phyloP scores from a whole-genome alignment of 1,140 invertebrate genomes.

The Coenobita brevimanus region DNA sequence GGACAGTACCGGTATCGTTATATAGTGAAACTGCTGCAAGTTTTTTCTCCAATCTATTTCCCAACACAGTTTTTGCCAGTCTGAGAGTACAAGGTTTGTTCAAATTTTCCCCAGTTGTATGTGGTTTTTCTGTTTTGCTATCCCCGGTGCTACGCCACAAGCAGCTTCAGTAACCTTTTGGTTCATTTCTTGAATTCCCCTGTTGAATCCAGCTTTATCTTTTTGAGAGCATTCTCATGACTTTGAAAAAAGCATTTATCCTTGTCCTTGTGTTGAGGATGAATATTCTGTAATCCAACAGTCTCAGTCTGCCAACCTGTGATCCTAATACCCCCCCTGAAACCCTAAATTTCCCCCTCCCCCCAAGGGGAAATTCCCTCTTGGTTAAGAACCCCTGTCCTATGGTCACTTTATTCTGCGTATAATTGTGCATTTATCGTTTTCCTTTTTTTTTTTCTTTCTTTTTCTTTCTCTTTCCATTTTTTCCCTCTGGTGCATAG shows the following conservation, averaged over 20 bases:
- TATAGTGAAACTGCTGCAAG: not conserved
- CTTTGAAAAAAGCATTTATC: not conserved
- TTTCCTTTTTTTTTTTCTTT: too few relatives aligned
- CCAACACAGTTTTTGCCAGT: conserved; percentile 27
- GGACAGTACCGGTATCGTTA: too few relatives aligned
- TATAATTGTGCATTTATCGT: too few relatives aligned
- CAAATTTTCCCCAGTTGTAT: conserved; percentile 12
- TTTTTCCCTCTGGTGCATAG: too few relatives aligned
- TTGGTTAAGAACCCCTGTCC: too few relatives aligned
- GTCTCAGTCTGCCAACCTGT: not conserved
- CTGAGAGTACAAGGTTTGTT: conserved; percentile 10
- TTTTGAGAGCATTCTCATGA: conserved; percentile 20
- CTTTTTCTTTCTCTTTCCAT: too few relatives aligned
- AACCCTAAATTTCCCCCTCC: too few relatives aligned
- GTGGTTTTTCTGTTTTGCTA: conserved; percentile 22
- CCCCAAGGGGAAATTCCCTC: too few relatives aligned
- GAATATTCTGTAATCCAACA: conserved; percentile 8
- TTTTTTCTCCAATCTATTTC: conserved; percentile 9
- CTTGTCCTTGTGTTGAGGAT: conserved; percentile 10
- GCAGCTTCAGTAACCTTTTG: conserved; percentile 13
- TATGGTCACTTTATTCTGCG: too few relatives aligned
- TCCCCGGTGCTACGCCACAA: conserved; percentile 7
- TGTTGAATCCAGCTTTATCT: conserved; percentile 20
- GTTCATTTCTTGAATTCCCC: not conserved
- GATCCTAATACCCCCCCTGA: not conserved